Evolutionary conservation across 2,888 invertebrate genomes (phyloP).

Genomic region (Athripsodes cinereus): DNA sequence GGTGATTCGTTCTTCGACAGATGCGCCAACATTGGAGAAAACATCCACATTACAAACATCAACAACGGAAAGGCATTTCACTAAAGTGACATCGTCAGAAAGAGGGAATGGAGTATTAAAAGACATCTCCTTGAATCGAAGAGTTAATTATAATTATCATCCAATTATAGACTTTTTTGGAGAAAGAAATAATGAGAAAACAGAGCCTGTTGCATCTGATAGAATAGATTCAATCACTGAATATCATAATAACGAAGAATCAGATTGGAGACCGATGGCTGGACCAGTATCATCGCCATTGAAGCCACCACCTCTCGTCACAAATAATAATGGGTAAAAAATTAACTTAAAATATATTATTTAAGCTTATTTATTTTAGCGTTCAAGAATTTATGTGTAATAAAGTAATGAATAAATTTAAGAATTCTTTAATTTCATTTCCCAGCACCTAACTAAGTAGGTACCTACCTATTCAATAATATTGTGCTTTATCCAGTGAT

Average conservation of each 20-base stretch:
- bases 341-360: no score
- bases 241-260: conserved; percentile 41
- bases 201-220: conserved; percentile 29
- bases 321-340: no score
- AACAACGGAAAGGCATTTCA: conserved; percentile 36
- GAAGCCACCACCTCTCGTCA: background rate
- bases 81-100: conserved; percentile 23
- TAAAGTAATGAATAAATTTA: no score
- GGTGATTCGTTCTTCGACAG: conserved; percentile 5
- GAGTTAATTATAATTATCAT: conserved; percentile 76
- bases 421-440: no score
- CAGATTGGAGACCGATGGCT: conserved; percentile 49
- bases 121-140: conserved; percentile 34
- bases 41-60: background rate
- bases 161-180: conserved; percentile 78
- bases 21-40: conserved; percentile 4
- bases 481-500: no score
- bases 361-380: no score
- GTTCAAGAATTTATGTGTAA: no score
- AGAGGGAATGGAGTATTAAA: conserved; percentile 22
- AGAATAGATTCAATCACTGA: conserved; percentile 33
- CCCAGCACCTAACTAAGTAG: no score
- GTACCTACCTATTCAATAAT: no score
- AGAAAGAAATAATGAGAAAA: conserved; percentile 30
- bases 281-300: conserved; percentile 28